Base-by-base conservation (phyloP, 2,797 vertebrate genomes). In the Pagetopsis macropterus region DNA sequence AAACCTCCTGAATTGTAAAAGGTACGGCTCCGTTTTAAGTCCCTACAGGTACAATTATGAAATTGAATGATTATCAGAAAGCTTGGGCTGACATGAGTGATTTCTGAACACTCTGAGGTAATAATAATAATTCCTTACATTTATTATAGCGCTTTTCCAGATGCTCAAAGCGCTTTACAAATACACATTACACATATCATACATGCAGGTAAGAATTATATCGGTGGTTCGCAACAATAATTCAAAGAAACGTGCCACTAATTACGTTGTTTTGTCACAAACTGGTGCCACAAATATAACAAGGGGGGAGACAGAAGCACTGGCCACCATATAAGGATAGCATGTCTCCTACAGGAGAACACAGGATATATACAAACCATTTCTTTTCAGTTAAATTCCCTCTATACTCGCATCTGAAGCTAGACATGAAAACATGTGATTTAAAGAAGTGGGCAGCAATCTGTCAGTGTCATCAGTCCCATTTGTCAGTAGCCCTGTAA, bases 41-140 rank as follows among this genome's bases (percentile, higher is more conserved):
- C 41, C 63, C 74, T 21, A 17, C 43, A 16, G 78, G 63, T 72
- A 70, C 2, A 77, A 54, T n/a, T 23, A 17, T n/a, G n/a, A 55
- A 76, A 41, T 27, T 27, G 59, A 72, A 55, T 56, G 76, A 75
- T 84, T 51, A 78, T 72, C 60, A 55, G 61, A 74, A 46, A 51
- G 60, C 31, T 79, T 27, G 41, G 68, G 62, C 17, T 78, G 75
- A 81, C 71, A 70, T 50, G 48, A 60, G 65, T n/a, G 65, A 69
- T 77, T 84, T 80, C 62, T 61, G 12, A 79, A 72, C 50, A 49
- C 43, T 49, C 49, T 72, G 37, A 52, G 12, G n/a, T 21, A 21
- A 21, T 21, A 21, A 19, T 19, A 19, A 21, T 21, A 21, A 21
- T 21, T 21, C 21, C 21, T 21, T 21, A 21, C 21, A 21, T 21